Evolutionary conservation across 1,140 invertebrate species (phyloP), one percentile per base, ranked within the genome.

Genomic region (Bombus cullumanus): DNA sequence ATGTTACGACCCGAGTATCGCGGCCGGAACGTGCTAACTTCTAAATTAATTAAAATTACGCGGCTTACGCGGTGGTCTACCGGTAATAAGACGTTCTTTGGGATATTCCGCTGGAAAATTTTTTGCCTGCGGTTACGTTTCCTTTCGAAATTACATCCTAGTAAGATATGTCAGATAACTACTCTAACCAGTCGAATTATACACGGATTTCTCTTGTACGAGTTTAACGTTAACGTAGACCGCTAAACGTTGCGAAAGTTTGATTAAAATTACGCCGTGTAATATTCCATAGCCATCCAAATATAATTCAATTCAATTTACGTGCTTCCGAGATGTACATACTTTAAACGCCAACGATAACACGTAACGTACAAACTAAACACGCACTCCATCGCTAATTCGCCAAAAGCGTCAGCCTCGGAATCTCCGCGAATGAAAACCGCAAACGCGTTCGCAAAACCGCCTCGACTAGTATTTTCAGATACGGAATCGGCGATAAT

Each of bases 401-500:
- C 41, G 72, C 31, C 12, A 43, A 73, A 73, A 73, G 39, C 41
- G 41, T 73, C 72, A 47, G 39, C 39, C 18, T 28, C 37, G 37
- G 25, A 28, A 34, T 69, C 9, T 39, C 22, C 41, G 71, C n/a
- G 41, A 75, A 82, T 75, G 43, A 12, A 37, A 75, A 37, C 13
- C 18, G 62, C 57, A 82, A 82, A 82, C 57, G 9, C 34, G n/a
- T 53, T 53, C 9, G 4, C 18, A 25, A 34, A 39, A 69, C 34
- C 22, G 34, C 34, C 22, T 3, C 13, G 39, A 25, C n/a, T 47
- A 4, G 28, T 18, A 41, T 83, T 77, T 66, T 9, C 59, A 43
- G 31, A 8, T 10, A 31, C 10, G 22, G 34, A 43, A 86, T 34
- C 71, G 59, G 43, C 71, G 86, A 85, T 89, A 87, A 90, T 83